Evolutionary conservation across 1,140 invertebrate species (phyloP).

Genomic region (Caenorhabditis tropicalis): DNA sequence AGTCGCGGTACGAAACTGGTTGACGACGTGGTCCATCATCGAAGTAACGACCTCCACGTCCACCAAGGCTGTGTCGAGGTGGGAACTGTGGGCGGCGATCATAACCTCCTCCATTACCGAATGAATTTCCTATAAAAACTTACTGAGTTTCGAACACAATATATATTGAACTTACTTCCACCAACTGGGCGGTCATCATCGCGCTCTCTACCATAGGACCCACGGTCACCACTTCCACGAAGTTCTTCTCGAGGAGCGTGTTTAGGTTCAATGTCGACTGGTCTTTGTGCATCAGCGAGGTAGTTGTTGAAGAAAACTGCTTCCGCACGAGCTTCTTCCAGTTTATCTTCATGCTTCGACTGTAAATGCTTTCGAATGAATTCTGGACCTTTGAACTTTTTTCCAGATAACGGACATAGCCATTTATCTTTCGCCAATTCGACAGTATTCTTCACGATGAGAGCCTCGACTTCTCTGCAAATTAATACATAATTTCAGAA

Average conservation of each 20-base stretch:
- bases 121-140: not conserved
- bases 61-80: constrained; percentile 46
- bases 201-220: not conserved
- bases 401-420: constrained; percentile 89
- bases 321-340: constrained; percentile 94
- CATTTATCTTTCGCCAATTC: constrained; percentile 96
- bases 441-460: constrained; percentile 86
- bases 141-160: not conserved
- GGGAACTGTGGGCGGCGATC: constrained; percentile 21
- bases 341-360: constrained; percentile 94
- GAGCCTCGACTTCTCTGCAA: constrained; percentile 85
- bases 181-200: constrained; percentile 17
- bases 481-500: constrained; percentile 38
- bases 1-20: constrained; percentile 83
- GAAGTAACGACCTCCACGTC: constrained; percentile 53
- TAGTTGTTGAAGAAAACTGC: constrained; percentile 97
- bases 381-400: constrained; percentile 98
- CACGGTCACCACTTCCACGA: not conserved
- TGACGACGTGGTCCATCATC: constrained; percentile 76
- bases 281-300: constrained; percentile 89
- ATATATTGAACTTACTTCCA: constrained; percentile 9
- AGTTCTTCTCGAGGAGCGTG: constrained; percentile 47
- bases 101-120: not conserved
- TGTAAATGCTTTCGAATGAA: constrained; percentile 98
- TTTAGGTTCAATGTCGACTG: constrained; percentile 82